Base-by-base conservation (phyloP, 2,797 vertebrate genomes). In the Sebastes vulpes region DNA sequence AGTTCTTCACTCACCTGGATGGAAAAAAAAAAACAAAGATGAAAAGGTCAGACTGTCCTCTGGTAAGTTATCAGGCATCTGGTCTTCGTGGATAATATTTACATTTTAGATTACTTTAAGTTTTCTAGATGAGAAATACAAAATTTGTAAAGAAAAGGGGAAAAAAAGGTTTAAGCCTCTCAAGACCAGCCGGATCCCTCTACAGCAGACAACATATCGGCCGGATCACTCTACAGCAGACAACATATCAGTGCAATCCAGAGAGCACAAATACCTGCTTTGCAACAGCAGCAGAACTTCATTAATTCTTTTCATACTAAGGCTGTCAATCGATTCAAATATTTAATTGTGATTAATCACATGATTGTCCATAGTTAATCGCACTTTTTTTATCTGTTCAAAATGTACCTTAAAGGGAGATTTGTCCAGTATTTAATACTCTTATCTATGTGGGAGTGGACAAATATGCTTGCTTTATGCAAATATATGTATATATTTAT, bases 1-100 rank as follows among this genome's bases (percentile, higher is more conserved):
- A 99, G 97, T 87, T 99, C 99, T 85, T 99, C 99, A 1, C 98
- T 99, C 91, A 99, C 99, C 99, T 99, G 90, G 56, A 66, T 14
- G 11, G 35, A 38, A 38, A 38, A 63, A 9, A 38, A 26, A 6
- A 50, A 14, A 60, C 23, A 66, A 32, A 46, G 20, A 64, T 14
- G 32, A 72, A 66, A 58, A 65, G 42, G 42, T 68, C 61, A 79
- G 26, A 61, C 5, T 29, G 18, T 32, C 50, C 11, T 76, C 9
- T 42, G 5, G 53, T 31, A 23, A 35, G 12, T 64, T 18, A 64
- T 53, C 29, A 26, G 8, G 12, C 8, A 52, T 18, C 20, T 63
- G 50, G 10, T 57, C 11, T 5, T 68, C 3, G 26, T 32, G 61
- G 6, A 16, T 38, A 21, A 18, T 26, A 69, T 29, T 6, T 28